Evolutionary conservation across 2,797 vertebrate species (phyloP), one percentile per base, ranked within the genome.

Genomic region (Mareca strepera): DNA sequence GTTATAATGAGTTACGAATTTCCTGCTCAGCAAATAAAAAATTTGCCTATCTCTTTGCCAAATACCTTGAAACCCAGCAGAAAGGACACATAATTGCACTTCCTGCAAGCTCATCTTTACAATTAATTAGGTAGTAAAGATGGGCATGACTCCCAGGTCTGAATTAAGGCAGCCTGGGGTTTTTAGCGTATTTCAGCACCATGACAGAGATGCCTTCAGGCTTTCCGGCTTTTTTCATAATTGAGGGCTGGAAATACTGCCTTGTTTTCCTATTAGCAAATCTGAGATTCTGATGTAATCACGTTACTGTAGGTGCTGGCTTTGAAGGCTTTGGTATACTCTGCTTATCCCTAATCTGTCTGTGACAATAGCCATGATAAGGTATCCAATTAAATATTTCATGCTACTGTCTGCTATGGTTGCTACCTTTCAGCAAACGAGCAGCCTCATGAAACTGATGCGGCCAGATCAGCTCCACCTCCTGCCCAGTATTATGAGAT

Each of bases 101-200:
- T 96, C 81, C 83, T 93, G 72, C 35, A 25, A 84, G 52, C 31
- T 90, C 52, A 29, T 74, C 86, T 80, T 74, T 58, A n/a, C 39
- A 59, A 60, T 92, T 95, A 93, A 90, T 91, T 91, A 93, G 64
- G 8, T 68, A 77, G 63, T 70, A 82, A 74, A 93, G 92, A 94
- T 76, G n/a, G 81, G 88, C 94, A 50, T 60, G 58, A 75, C 41
- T 95, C 86, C 81, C 1, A 1, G 72, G 52, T 4, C 8, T 74
- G 75, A 88, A 77, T 77, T 76, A 93, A 82, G 31, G 58, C 75
- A 91, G 37, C 62, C 55, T 64, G 55, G 17, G 15, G 29, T 39
- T 84, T 84, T 79, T 29, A 87, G 46, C 12, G 9, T 53, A 28
- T 85, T 80, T 89, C 74, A 91, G 41, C 48, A 66, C 21, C 15